Conservation (phyloP, 2,797 vertebrate species). For the Arnoldichthys spilopterus region DNA sequence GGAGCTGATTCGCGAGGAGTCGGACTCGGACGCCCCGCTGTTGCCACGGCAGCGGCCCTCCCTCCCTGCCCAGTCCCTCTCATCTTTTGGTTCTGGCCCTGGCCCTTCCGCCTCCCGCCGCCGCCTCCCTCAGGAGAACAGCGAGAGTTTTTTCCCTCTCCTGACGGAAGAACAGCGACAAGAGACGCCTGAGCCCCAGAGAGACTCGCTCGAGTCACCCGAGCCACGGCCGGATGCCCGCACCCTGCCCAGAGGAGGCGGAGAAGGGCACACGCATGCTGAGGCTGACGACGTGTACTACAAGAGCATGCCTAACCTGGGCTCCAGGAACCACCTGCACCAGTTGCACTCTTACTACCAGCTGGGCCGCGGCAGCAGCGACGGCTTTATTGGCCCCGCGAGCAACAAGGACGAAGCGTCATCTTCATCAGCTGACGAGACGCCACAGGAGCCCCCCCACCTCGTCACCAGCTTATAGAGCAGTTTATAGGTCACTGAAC, state of each 20-base stretch:
- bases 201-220: conserved; percentile 93
- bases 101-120: conserved; percentile 82
- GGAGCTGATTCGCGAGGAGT: conserved; percentile 94
- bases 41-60: conserved; percentile 84
- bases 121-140: conserved; percentile 95
- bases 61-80: conserved; percentile 73
- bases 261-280: conserved; percentile 63
- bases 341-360: conserved; percentile 98
- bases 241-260: conserved; percentile 49
- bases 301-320: conserved; percentile 99
- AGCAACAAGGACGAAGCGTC: conserved; percentile 87
- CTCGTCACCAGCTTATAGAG: conserved; percentile 98
- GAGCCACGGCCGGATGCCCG: conserved; percentile 75
- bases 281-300: conserved; percentile 94
- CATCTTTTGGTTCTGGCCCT: conserved; percentile 73
- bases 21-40: conserved; percentile 88
- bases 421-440: conserved; percentile 75
- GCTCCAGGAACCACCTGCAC: conserved; percentile 91
- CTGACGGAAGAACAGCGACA: conserved; percentile 91
- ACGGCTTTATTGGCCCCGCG: conserved; percentile 92
- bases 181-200: conserved; percentile 84
- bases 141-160: conserved; percentile 95
- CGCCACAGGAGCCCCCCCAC: conserved; percentile 87
- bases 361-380: conserved; percentile 94
- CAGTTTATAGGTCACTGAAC: background rate